phyloP scores from a whole-genome alignment of 2,888 invertebrate genomes.

The Perithous albicinctus region DNA sequence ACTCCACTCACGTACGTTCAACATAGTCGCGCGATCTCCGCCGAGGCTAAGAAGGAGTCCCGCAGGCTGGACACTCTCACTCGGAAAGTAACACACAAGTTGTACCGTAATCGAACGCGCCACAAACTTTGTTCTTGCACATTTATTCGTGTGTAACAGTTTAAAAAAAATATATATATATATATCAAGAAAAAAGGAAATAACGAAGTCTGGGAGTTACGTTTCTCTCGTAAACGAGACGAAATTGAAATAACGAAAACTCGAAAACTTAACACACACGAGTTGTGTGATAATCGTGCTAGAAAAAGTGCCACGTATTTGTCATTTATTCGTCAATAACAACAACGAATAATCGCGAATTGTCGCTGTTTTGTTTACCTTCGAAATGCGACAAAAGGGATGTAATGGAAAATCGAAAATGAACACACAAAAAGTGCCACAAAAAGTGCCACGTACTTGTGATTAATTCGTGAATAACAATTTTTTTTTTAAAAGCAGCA shows the following conservation, averaged over 20 bases:
- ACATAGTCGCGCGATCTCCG: background rate
- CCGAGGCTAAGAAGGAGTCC: conserved; percentile 20
- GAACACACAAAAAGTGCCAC: no score
- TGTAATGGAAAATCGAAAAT: no score
- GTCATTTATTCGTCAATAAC: no score
- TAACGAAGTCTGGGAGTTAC: background rate
- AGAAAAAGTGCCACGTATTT: background rate
- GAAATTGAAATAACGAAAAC: background rate
- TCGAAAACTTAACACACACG: no score
- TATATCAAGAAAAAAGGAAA: background rate
- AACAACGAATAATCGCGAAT: no score
- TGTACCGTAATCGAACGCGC: background rate
- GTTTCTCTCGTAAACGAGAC: background rate
- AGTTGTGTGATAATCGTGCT: no score
- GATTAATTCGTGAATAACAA: no score
- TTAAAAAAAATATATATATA: background rate
- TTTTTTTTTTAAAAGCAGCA: no score
- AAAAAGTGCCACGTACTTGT: no score
- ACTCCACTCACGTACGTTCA: conserved; percentile 6
- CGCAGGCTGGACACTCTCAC: conserved; percentile 35
- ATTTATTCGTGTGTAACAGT: background rate
- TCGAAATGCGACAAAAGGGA: no score
- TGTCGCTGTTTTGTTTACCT: no score
- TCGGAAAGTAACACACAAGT: conserved; percentile 12
- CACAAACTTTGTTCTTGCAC: background rate